These are phyloP conservation scores for Isurus oxyrinchus DNA, from an alignment of 2,113 vertebrate species.

Conservation along the genomic window DNA sequence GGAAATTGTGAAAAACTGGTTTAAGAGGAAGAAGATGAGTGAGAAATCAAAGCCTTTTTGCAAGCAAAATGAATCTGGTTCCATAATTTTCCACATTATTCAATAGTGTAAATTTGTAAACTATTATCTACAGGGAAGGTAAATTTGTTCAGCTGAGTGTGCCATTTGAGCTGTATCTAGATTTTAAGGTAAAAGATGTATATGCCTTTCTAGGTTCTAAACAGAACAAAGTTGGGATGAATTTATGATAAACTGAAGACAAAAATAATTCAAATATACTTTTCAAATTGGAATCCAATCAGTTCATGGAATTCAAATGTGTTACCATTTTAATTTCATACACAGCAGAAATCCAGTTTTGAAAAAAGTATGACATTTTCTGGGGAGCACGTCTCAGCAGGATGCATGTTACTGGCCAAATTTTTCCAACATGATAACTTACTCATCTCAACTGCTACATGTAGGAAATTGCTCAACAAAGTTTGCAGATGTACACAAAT, in stretches of 20 bases:
- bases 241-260: not conserved
- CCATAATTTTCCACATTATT: not conserved
- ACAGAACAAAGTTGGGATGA: not conserved
- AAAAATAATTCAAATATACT: not conserved
- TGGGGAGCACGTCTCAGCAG: too few species aligned
- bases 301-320: not conserved
- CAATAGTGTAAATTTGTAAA: not conserved
- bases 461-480: too few species aligned
- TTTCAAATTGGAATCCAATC: conserved; percentile 2
- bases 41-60: not conserved
- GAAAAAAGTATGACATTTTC: not conserved
- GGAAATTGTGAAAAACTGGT: not conserved
- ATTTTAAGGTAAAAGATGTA: not conserved
- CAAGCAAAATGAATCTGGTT: not conserved
- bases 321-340: not conserved
- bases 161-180: not conserved
- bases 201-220: not conserved
- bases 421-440: too few species aligned
- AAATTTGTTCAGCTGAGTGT: not conserved
- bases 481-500: too few species aligned
- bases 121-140: not conserved
- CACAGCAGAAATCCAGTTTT: not conserved
- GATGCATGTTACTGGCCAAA: too few species aligned
- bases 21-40: not conserved
- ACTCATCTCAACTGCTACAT: too few species aligned